A percentile compares a stretch with the other conserved stretches of the same genome.
Evolutionary conservation across 2,797 vertebrate species (phyloP).

Genomic region (Okamejei kenojei): DNA sequence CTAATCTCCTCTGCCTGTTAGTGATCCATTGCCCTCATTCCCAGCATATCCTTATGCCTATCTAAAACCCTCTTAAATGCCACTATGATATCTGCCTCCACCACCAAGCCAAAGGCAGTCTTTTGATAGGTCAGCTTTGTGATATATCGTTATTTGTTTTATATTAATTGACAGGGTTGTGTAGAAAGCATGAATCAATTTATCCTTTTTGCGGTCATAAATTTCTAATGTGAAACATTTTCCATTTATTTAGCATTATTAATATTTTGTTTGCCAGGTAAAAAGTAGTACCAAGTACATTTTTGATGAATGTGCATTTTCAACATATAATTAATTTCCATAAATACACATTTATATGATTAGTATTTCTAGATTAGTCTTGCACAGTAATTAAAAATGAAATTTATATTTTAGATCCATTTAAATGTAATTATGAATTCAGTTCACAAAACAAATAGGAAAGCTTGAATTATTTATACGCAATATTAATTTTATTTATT

Average conservation of each 20-base stretch:
- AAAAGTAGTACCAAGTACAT: not conserved
- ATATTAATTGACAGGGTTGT: not conserved
- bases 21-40: too few relatives aligned
- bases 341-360: not conserved
- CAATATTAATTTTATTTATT: not conserved
- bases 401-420: not conserved
- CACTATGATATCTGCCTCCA: too few relatives aligned
- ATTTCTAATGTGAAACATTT: not conserved
- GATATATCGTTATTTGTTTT: not conserved
- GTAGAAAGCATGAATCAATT: not conserved
- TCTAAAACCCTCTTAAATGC: too few relatives aligned
- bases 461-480: not conserved
- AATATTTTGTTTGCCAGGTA: not conserved
- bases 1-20: too few relatives aligned
- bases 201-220: not conserved
- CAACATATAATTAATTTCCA: not conserved
- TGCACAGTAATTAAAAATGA: not conserved
- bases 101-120: not conserved
- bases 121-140: not conserved
- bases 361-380: conserved; percentile 12
- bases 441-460: not conserved
- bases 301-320: not conserved
- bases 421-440: conserved; percentile 16
- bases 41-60: too few relatives aligned
- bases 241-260: not conserved